These are phyloP conservation scores for Gadus macrocephalus DNA, from an alignment of 2,113 vertebrate species.

Conservation along the genomic window DNA sequence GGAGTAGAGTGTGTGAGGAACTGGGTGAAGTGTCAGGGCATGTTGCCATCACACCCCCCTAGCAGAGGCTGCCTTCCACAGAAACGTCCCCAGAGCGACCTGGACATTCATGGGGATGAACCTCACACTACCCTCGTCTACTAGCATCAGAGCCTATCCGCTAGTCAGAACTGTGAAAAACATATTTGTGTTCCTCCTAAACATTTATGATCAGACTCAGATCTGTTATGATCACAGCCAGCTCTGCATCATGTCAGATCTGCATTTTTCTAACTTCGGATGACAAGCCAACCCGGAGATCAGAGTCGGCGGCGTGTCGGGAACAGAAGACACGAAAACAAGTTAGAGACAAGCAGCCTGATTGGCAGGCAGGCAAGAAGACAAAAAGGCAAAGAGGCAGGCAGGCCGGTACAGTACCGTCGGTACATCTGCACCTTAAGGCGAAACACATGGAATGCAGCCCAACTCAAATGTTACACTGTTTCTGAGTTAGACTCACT, in stretches of 20 bases:
- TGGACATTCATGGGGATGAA: no score
- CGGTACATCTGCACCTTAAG: not conserved
- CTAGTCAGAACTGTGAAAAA: no score
- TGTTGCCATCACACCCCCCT: slow-evolving; percentile 41
- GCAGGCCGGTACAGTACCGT: not conserved
- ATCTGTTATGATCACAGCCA: no score
- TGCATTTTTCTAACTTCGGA: no score
- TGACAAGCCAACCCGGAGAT: not conserved
- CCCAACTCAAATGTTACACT: not conserved
- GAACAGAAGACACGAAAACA: not conserved
- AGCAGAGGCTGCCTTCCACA: no score
- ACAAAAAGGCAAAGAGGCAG: not conserved
- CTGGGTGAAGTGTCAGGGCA: slow-evolving; percentile 47
- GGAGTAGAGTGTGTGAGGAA: slow-evolving; percentile 23
- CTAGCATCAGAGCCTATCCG: no score
- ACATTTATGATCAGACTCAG: no score
- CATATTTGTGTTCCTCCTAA: no score
- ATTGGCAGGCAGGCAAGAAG: not conserved
- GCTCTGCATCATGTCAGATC: no score
- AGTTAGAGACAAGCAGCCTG: not conserved
- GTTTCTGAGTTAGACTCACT: no score
- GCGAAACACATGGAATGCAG: not conserved
- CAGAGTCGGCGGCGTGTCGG: not conserved
- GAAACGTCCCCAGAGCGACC: no score
- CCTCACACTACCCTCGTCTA: no score